Evolutionary conservation across 1,140 invertebrate genomes (phyloP).

Genomic region (Nautilus pompilius): DNA sequence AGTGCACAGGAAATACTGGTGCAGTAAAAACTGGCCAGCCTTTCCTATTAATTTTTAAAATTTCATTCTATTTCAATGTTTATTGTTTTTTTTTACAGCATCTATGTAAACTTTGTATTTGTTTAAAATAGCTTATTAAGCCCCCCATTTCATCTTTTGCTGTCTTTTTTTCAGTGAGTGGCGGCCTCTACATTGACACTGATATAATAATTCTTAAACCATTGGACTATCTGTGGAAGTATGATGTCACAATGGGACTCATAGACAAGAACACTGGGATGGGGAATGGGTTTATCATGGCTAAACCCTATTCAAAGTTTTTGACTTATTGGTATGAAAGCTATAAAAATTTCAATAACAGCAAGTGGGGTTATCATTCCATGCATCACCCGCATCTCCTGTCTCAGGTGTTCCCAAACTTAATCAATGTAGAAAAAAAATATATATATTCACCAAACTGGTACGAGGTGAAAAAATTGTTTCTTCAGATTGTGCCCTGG

Average conservation of each 20-base stretch:
- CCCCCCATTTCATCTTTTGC: too few species aligned
- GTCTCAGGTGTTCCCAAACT: background rate
- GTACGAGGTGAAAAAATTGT: background rate
- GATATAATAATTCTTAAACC: background rate
- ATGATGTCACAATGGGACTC: background rate
- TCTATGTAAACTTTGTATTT: too few species aligned
- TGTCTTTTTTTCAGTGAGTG: background rate
- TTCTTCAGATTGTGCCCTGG: background rate
- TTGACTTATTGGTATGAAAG: conserved; percentile 1
- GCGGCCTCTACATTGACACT: background rate
- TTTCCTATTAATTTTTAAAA: too few species aligned
- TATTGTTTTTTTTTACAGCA: too few species aligned
- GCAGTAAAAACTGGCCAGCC: too few species aligned
- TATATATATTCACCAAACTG: background rate
- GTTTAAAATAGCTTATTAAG: too few species aligned
- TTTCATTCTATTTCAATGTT: too few species aligned
- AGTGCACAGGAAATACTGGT: too few species aligned
- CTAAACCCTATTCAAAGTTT: background rate
- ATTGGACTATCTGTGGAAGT: background rate
- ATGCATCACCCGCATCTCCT: background rate
- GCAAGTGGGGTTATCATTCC: background rate
- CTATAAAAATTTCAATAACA: background rate
- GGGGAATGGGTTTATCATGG: background rate
- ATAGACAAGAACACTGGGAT: background rate
- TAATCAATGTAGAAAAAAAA: background rate